Conservation (phyloP, 2,113 vertebrate species). For the Peromyscus maniculatus region DNA sequence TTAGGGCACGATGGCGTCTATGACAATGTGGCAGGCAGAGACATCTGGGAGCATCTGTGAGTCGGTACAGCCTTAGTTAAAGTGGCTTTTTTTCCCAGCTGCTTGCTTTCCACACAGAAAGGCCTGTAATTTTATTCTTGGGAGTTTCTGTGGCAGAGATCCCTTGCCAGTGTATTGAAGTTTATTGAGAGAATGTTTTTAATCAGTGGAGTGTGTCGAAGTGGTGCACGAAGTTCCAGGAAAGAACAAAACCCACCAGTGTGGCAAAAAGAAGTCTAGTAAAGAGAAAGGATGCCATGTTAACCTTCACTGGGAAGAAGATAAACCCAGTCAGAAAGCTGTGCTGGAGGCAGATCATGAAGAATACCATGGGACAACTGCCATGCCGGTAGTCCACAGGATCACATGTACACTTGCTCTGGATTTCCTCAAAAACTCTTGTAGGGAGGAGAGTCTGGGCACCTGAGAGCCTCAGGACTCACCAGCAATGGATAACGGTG, state of each 20-base stretch:
- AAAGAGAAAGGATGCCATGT: not conserved
- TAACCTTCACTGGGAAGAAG: not conserved
- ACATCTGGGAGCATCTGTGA: not conserved
- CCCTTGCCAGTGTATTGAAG: slow-evolving; percentile 22
- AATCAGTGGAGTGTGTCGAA: slow-evolving; percentile 27
- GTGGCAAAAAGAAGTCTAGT: not conserved
- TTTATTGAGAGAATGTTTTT: slow-evolving; percentile 60
- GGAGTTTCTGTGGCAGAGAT: slow-evolving; percentile 23
- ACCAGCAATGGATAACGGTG: no score
- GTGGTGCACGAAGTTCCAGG: not conserved
- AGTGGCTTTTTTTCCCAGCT: slow-evolving; percentile 1
- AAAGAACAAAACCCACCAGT: not conserved
- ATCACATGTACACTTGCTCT: not conserved
- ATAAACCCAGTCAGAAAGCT: not conserved
- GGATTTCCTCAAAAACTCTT: not conserved
- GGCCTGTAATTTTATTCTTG: slow-evolving; percentile 22
- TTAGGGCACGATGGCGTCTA: fast-evolving
- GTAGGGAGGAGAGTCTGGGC: not conserved
- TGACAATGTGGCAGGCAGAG: not conserved
- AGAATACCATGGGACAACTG: not conserved
- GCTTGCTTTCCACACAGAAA: not conserved
- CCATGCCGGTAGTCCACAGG: not conserved
- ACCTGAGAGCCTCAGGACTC: not conserved
- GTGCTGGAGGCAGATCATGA: not conserved
- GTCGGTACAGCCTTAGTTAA: not conserved